Evolutionary conservation across 2,888 invertebrate genomes (phyloP).

Genomic region (Cryptophagus acutangulus): DNA sequence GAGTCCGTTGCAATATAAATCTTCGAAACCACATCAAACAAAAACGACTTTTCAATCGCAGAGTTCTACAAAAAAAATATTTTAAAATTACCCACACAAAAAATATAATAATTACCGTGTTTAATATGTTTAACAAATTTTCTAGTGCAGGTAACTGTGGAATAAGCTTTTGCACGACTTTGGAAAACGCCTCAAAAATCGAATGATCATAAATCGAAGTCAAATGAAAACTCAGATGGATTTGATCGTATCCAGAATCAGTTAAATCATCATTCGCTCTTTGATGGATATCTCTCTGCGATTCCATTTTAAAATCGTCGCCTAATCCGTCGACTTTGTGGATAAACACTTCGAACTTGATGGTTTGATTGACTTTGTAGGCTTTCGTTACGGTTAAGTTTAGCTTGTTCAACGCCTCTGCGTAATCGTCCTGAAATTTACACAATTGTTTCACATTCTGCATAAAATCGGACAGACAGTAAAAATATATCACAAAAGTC

Average conservation of each 20-base stretch:
- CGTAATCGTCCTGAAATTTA: conserved; percentile 82
- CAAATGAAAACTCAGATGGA: conserved; percentile 89
- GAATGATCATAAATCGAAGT: conserved; percentile 99
- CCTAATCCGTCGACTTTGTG: conserved; percentile 99
- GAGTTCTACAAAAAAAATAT: conserved; percentile 72
- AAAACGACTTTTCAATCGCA: conserved; percentile 97
- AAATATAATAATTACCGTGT: conserved; percentile 65
- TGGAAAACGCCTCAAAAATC: conserved; percentile 99
- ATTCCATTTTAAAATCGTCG: conserved; percentile 99
- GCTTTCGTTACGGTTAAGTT: conserved; percentile 92
- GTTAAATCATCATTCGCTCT: conserved; percentile 90
- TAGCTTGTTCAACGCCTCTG: conserved; percentile 89
- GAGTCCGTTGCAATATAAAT: conserved; percentile 99
- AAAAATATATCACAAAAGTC: conserved; percentile 3
- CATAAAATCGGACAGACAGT: background rate
- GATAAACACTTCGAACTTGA: conserved; percentile 98
- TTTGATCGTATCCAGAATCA: conserved; percentile 79
- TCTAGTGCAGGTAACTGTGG: conserved; percentile 95
- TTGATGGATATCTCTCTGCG: conserved; percentile 96
- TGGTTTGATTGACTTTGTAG: conserved; percentile 90
- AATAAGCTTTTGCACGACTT: conserved; percentile 98
- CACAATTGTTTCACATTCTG: background rate
- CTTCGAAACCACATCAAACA: conserved; percentile 98
- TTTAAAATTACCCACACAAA: conserved; percentile 1
- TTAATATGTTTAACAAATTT: conserved; percentile 94